A percentile compares a stretch with the other conserved stretches of the same genome.
Evolutionary conservation across 2,888 invertebrate species (phyloP).

Genomic region (Caenorhabditis sp.): DNA sequence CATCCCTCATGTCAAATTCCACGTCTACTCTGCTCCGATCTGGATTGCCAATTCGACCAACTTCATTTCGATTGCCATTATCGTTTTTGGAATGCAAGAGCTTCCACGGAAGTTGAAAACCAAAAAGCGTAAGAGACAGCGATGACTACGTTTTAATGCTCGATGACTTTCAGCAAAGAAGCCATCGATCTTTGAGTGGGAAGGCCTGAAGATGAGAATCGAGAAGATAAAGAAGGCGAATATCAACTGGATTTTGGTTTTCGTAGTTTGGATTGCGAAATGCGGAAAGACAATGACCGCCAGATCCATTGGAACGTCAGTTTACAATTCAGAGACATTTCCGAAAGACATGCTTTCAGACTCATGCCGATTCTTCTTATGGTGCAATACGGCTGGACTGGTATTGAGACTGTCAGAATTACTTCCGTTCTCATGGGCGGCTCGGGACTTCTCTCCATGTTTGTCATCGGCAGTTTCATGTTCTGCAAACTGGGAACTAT

Average conservation of each 20-base stretch:
- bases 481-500: slow-evolving; percentile 59
- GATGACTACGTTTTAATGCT: neutral
- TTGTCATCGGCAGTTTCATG: slow-evolving; percentile 62
- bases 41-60: slow-evolving; percentile 71
- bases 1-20: slow-evolving; percentile 63
- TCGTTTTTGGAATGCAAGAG: slow-evolving; percentile 58
- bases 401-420: slow-evolving; percentile 59
- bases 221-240: slow-evolving; percentile 58
- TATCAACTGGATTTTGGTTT: slow-evolving; percentile 58
- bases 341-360: slow-evolving; percentile 11
- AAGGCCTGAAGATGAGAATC: slow-evolving; percentile 54
- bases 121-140: slow-evolving; percentile 38
- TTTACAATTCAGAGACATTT: neutral
- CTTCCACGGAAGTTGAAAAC: slow-evolving; percentile 57
- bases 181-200: slow-evolving; percentile 56
- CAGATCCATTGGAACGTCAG: slow-evolving; percentile 61
- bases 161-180: slow-evolving; percentile 49
- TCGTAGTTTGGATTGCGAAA: slow-evolving; percentile 61
- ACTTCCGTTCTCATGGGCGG: slow-evolving; percentile 62
- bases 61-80: slow-evolving; percentile 70
- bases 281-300: slow-evolving; percentile 61
- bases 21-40: slow-evolving; percentile 76
- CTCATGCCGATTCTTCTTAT: slow-evolving; percentile 57
- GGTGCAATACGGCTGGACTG: slow-evolving; percentile 64
- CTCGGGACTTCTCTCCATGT: slow-evolving; percentile 53